Conservation (phyloP, 2,888 invertebrate species). For the Thera britannica region DNA sequence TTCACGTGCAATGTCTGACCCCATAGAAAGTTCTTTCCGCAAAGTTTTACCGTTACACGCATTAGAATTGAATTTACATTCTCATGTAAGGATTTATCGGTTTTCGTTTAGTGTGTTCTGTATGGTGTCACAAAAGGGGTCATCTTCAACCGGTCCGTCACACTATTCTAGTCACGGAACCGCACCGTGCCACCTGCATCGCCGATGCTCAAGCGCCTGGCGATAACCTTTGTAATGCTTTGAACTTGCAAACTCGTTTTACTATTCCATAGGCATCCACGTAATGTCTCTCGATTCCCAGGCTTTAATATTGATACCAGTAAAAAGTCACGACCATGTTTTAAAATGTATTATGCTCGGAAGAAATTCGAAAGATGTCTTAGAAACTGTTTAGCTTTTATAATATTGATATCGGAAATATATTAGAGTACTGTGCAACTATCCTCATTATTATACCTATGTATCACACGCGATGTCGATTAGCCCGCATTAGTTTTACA, state of each 20-base stretch:
- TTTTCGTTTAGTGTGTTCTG: constrained; percentile 46
- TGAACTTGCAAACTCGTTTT: constrained; percentile 56
- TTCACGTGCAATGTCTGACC: background rate
- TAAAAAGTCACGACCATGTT: constrained; percentile 40
- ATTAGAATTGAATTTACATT: constrained; percentile 64
- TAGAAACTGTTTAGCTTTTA: constrained; percentile 28
- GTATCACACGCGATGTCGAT: constrained; percentile 63
- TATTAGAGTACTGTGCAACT: constrained; percentile 47
- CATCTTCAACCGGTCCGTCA: constrained; percentile 70
- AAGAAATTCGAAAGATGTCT: background rate
- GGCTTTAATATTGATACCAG: constrained; percentile 41
- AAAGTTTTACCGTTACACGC: constrained; percentile 40
- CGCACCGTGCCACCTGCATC: constrained; percentile 75
- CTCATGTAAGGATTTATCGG: constrained; percentile 56
- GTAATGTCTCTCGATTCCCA: constrained; percentile 42
- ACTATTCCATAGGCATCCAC: constrained; percentile 37
- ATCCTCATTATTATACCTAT: constrained; percentile 54
- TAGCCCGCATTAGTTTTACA: constrained; percentile 67
- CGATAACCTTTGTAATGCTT: constrained; percentile 61
- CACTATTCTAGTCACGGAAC: constrained; percentile 75
- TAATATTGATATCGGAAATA: constrained; percentile 48
- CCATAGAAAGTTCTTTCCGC: constrained; percentile 22
- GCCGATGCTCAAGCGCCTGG: constrained; percentile 63
- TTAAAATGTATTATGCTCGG: constrained; percentile 12
- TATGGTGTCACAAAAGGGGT: constrained; percentile 60